A percentile compares a stretch with the other conserved stretches of the same genome.
Conservation (phyloP, 2,797 vertebrate species). For the Muscicapa striata region DNA sequence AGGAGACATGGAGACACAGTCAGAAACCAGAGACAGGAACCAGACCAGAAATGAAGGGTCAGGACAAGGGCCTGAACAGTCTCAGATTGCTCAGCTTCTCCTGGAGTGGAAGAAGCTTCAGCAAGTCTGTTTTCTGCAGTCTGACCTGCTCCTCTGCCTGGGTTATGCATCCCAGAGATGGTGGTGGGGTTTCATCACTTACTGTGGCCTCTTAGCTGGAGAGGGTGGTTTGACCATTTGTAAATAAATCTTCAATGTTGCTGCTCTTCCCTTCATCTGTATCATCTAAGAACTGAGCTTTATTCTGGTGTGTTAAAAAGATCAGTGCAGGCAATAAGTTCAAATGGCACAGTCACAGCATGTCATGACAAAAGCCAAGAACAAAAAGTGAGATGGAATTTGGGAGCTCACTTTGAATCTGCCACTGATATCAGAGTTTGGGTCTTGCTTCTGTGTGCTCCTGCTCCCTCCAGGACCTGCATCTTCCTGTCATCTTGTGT, state of each 20-base stretch:
- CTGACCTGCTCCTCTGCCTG: background rate
- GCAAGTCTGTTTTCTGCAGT: background rate
- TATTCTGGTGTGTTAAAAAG: background rate
- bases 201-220: background rate
- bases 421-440: background rate
- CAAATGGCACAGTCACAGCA: background rate
- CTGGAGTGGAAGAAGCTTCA: background rate
- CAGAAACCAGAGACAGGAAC: background rate
- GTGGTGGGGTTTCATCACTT: background rate
- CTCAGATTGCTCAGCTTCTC: background rate
- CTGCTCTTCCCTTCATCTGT: background rate
- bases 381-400: background rate
- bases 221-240: background rate
- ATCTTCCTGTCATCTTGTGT: background rate
- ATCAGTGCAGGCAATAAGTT: background rate
- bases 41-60: background rate
- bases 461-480: slow-evolving; percentile 2
- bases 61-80: background rate
- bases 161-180: background rate
- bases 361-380: background rate
- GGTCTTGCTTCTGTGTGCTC: slow-evolving; percentile 14
- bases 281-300: background rate
- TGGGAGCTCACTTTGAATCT: background rate
- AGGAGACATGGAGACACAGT: background rate
- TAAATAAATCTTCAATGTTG: background rate